Evolutionary conservation across 92 coral and sea anemone genomes (phyloP).

Genomic region (Diadumene lineata): DNA sequence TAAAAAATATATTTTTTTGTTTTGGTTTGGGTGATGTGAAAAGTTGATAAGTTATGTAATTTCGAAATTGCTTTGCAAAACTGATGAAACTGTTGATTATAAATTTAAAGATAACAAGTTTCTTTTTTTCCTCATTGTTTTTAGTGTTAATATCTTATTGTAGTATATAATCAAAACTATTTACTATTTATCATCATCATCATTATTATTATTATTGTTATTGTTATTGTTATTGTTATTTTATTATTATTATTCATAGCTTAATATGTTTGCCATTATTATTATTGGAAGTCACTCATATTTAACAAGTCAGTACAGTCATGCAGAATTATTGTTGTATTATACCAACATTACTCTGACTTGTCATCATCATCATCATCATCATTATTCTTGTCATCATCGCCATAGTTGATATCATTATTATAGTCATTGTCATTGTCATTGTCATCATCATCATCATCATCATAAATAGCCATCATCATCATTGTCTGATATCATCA

Average conservation of each 20-base stretch:
- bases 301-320: too few species aligned
- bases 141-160: not conserved
- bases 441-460: constrained; percentile 1
- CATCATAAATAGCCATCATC: not conserved
- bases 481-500: not conserved
- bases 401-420: constrained; percentile 3
- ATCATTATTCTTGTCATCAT: constrained; percentile 13
- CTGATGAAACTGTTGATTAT: not conserved
- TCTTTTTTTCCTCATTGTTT: not conserved
- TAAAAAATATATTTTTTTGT: too few species aligned
- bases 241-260: too few species aligned
- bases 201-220: constrained; percentile 4
- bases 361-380: constrained; percentile 5
- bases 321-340: not conserved
- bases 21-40: too few species aligned
- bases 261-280: too few species aligned
- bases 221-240: not conserved
- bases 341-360: not conserved
- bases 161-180: too few species aligned
- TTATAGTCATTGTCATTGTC: not conserved
- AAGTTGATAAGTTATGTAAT: not conserved
- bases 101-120: not conserved
- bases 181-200: not conserved
- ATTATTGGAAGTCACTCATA: too few species aligned
- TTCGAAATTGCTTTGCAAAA: not conserved